phyloP scores from a whole-genome alignment of 2,797 vertebrate species.

The Taeniopygia guttata region DNA sequence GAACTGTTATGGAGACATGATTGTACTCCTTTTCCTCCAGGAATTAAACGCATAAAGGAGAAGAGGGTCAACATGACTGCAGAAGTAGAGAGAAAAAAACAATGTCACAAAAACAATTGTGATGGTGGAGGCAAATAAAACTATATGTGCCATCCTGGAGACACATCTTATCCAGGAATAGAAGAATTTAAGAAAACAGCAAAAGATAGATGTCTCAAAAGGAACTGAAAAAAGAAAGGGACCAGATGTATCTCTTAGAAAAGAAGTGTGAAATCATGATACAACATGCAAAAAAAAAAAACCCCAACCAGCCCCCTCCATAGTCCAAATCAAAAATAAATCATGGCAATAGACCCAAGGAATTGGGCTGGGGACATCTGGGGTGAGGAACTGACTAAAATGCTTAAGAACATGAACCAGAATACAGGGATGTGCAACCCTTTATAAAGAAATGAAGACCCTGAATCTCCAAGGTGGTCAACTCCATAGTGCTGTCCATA shows the following conservation, averaged over 20 bases:
- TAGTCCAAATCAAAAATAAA: background rate
- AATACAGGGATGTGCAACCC: background rate
- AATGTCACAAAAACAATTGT: background rate
- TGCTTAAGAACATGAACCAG: background rate
- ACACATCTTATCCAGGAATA: background rate
- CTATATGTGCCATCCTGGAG: too few relatives aligned
- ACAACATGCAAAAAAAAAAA: rapidly evolving
- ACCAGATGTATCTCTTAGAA: background rate
- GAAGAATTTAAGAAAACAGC: background rate
- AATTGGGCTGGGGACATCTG: too few relatives aligned
- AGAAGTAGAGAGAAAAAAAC: background rate
- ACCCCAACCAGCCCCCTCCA: background rate
- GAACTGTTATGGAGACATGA: background rate
- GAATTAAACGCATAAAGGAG: background rate
- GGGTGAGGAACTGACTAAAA: background rate
- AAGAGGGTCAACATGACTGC: background rate
- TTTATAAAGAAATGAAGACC: background rate
- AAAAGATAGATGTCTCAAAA: background rate
- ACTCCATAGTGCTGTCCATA: too few relatives aligned
- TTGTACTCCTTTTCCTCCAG: background rate
- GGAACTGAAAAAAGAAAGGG: background rate
- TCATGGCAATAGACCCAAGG: background rate
- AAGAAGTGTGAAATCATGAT: background rate
- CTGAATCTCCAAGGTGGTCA: background rate
- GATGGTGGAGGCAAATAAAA: background rate